Base-by-base conservation (phyloP, 2,113 vertebrate genomes). In the Galeopterus variegatus region DNA sequence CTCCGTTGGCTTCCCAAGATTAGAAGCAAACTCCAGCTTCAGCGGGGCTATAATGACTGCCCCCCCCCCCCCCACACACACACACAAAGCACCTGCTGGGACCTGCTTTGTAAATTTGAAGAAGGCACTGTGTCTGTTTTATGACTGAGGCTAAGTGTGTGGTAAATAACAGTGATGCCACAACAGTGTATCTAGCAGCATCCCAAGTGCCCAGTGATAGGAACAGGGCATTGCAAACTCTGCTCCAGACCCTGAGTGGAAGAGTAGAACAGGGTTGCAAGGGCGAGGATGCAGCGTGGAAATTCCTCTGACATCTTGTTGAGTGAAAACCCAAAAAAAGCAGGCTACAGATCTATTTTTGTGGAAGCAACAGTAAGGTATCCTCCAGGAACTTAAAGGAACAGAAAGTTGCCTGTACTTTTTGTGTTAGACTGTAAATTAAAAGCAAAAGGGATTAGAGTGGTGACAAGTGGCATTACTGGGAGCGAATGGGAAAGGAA, bases 371-470 rank as follows among this genome's bases (percentile, higher is more conserved):
- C 41, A 87, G 58, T 73, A 75, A 95, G 13, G 12, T 67, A 50
- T 67, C 54, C 48, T 88, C 65, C 8, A 62, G 88, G 72, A 94
- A 84, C 58, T 62, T 85, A 94, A 93, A 97, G 85, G 54, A 90
- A 88, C 36, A 88, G 75, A 80, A 58, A 73, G 12, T 36, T 81
- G 50, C 36, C 36, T 8, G 0, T 45, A 50, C 18, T 88, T 81
- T 80, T 52, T 50, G 54, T 19, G n/a, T 50, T 94, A 50, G 65
- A 33, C 67, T 82, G 28, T 58, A 84, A 41, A 72, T 93, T 48
- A 69, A 92, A 95, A 96, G n/a, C 18, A 26, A 94, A 83, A 77
- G 8, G 56, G n/a, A 33, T 90, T 24, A 3, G 17, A 50, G 45
- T 36, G 76, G 56, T 48, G 21, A 45, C 24, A 72, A 62, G 62